These are phyloP conservation scores for Donacobius atricapilla DNA, from an alignment of 2,113 vertebrate genomes.

Conservation along the genomic window DNA sequence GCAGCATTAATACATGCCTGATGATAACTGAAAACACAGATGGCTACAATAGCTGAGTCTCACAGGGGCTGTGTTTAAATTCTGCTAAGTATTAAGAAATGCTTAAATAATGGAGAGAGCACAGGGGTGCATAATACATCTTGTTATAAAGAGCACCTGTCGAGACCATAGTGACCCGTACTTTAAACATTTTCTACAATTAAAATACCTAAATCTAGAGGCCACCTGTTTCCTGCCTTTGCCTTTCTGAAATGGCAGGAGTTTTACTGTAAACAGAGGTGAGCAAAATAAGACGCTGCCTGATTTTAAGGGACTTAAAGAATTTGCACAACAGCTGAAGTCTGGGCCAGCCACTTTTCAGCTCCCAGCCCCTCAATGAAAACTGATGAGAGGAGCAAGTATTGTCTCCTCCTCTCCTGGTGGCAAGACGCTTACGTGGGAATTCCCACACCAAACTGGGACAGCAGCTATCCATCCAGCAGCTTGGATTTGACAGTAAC, in stretches of 20 bases:
- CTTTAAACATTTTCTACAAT: constrained; percentile 36
- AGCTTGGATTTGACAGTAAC: constrained; percentile 31
- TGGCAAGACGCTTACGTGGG: not conserved
- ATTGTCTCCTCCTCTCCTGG: not conserved
- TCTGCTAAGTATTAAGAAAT: constrained; percentile 27
- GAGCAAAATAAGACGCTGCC: constrained; percentile 19
- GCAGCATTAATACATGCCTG: not conserved
- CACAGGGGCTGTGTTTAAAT: not conserved
- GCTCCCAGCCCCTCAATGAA: not conserved
- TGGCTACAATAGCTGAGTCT: not conserved
- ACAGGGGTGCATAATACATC: constrained; percentile 6
- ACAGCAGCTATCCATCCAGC: constrained; percentile 17
- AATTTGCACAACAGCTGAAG: not conserved
- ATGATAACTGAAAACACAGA: not conserved
- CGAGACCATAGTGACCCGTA: not conserved
- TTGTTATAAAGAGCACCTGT: constrained; percentile 48
- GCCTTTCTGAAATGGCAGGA: not conserved
- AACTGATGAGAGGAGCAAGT: constrained; percentile 26
- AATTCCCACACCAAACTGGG: not conserved
- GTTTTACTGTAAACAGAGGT: constrained; percentile 51
- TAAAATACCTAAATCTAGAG: constrained; percentile 43
- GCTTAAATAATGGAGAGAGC: constrained; percentile 28
- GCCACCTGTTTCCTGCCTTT: constrained; percentile 49
- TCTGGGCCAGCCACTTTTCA: not conserved
- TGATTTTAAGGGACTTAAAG: not conserved